Evolutionary conservation across 2,797 vertebrate species (phyloP).

Genomic region (Sebastiscus albofasciatus): DNA sequence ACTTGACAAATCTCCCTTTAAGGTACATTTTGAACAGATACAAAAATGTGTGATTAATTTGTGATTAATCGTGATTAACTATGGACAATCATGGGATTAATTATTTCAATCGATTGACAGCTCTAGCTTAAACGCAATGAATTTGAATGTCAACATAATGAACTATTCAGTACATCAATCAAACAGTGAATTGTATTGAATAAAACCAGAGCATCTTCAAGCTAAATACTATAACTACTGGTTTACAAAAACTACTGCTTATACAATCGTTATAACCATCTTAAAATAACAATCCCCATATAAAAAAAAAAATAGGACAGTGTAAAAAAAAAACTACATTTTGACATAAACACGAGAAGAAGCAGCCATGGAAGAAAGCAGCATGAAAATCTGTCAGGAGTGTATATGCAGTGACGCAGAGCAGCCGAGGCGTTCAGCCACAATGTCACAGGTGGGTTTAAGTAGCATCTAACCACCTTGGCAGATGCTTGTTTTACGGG

Average conservation of each 20-base stretch:
- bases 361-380: background rate
- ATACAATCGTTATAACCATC: background rate
- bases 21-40: too few species aligned
- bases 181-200: background rate
- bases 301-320: background rate
- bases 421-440: slow-evolving; percentile 42
- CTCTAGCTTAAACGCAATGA: background rate
- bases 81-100: too few species aligned
- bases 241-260: background rate
- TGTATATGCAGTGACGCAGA: slow-evolving; percentile 18
- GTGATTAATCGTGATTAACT: too few species aligned
- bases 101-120: too few species aligned
- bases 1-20: too few species aligned
- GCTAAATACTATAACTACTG: background rate
- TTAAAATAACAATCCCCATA: background rate
- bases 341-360: slow-evolving; percentile 3
- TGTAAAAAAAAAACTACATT: background rate
- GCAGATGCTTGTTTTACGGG: slow-evolving; percentile 57
- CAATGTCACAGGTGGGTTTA: slow-evolving; percentile 62
- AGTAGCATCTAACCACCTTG: slow-evolving; percentile 47
- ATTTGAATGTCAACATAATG: background rate
- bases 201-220: background rate
- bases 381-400: slow-evolving; percentile 12
- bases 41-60: too few species aligned
- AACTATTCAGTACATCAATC: background rate